These are phyloP conservation scores for Thyatira batis DNA, from an alignment of 2,888 invertebrate species.

Conservation along the genomic window DNA sequence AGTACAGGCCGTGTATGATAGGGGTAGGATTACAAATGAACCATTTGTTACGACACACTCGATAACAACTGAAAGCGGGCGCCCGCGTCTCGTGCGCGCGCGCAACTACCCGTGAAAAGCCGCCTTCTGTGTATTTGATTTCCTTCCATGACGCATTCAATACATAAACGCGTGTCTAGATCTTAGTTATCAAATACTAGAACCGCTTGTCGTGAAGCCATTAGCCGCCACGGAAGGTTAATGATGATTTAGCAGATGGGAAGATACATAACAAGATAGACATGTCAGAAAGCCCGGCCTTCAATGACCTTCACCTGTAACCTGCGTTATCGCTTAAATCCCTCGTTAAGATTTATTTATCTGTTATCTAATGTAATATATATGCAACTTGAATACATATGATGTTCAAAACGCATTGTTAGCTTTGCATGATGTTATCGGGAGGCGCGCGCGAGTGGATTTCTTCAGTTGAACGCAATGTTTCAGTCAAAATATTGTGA, in stretches of 20 bases:
- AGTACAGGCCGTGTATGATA: slow-evolving; percentile 12
- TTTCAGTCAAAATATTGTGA: neutral
- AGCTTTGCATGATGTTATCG: slow-evolving; percentile 23
- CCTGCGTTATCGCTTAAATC: neutral
- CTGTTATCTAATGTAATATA: neutral
- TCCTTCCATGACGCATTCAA: slow-evolving; percentile 16
- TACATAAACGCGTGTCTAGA: neutral
- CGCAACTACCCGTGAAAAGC: slow-evolving; percentile 34
- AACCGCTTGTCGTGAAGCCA: too few relatives aligned
- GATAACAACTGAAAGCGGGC: slow-evolving; percentile 25
- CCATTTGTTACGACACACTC: slow-evolving; percentile 18
- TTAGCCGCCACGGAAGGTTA: too few relatives aligned
- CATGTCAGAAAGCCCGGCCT: neutral
- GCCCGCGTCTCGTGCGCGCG: slow-evolving; percentile 19
- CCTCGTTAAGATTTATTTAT: neutral
- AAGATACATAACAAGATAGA: too few relatives aligned
- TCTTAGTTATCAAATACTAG: neutral
- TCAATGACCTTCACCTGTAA: neutral
- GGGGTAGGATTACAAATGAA: slow-evolving; percentile 15
- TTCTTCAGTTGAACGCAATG: slow-evolving; percentile 15
- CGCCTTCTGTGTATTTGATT: slow-evolving; percentile 21
- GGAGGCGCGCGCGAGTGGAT: slow-evolving; percentile 8
- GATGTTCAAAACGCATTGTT: slow-evolving; percentile 22
- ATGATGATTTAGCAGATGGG: too few relatives aligned
- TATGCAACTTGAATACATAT: slow-evolving; percentile 9